Base-by-base conservation (phyloP, 1,140 invertebrate species). In the Papilio machaon region DNA sequence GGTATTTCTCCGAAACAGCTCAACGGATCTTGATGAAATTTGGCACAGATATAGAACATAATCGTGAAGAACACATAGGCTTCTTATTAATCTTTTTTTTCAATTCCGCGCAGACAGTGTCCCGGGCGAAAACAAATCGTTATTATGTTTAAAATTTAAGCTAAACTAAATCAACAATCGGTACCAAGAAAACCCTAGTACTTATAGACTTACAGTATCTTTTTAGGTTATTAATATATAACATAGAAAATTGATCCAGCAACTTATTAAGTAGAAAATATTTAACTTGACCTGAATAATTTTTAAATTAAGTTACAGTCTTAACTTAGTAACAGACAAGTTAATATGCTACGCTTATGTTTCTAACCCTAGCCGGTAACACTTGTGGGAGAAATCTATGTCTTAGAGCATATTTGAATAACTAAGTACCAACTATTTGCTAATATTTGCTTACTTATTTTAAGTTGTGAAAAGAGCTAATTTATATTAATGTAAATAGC, bases 381-480 rank as follows among this genome's bases (percentile, higher is more conserved):
- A 13, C 60, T 30, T 23, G 23, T 17, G 3, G 30, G 30, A 70
- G 30, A 70, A 70, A 70, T 70, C 64, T 70, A 70, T 30, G 64
- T 70, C 64, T 60, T 38, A 38, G 64, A 35, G 64, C 30, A 35
- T 70, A 35, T 70, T 38, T 70, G 30, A 35, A 70, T 70, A 70
- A 70, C 64, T 70, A 38, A 70, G 64, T 70, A 70, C 64, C 35
- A 70, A 70, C 64, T 35, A 70, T 70, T 70, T 70, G 64, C 35
- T 70, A 70, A 70, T 38, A 70, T 38, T 70, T 70, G 13, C 3
- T 70, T 6, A 70, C 38, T 35, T 70, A 70, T 70, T 30, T 70
- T 70, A 70, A 70, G 64, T 70, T 38, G 17, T 35, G 11, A 70
- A 38, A 15, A 70, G 9, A 64, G 60, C 30, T 70, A 70, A 70